Percentiles rank a stretch among this genome's conserved stretches.
phyloP scores from a whole-genome alignment of 2,113 vertebrate genomes.

The Strigops habroptila region DNA sequence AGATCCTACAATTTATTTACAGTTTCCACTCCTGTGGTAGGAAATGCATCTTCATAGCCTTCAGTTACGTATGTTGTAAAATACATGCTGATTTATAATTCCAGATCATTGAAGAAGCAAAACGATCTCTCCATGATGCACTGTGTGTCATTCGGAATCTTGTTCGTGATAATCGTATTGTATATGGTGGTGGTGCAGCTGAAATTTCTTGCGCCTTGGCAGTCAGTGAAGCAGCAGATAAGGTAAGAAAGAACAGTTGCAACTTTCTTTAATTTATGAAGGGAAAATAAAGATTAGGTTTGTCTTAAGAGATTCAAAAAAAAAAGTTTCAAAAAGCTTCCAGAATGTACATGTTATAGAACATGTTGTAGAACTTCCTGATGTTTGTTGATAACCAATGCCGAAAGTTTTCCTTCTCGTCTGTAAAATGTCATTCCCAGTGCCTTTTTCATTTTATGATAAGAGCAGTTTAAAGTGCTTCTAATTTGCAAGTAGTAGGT shows the following conservation, averaged over 20 bases:
- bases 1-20: not conserved
- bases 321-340: not conserved
- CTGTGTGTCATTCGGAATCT: conserved; percentile 96
- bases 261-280: not conserved
- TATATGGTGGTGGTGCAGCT: conserved; percentile 93
- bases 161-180: conserved; percentile 90
- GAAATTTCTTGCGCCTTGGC: conserved; percentile 94
- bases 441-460: not conserved
- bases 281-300: not conserved
- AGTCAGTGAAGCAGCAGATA: conserved; percentile 91
- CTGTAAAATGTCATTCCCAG: not conserved
- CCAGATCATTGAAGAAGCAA: conserved; percentile 96
- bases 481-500: not conserved
- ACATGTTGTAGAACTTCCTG: not conserved
- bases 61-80: not conserved
- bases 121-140: conserved; percentile 94
- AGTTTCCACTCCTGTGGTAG: not conserved
- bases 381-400: accelerated
- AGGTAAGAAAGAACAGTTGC: conserved; percentile 70
- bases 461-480: not conserved
- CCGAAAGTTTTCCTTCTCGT: not conserved
- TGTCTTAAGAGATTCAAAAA: not conserved
- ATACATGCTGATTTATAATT: accelerated
- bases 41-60: not conserved
- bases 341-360: not conserved